These are phyloP conservation scores for Enteromius trimaculatus DNA, from an alignment of 2,797 vertebrate genomes.

Conservation along the genomic window DNA sequence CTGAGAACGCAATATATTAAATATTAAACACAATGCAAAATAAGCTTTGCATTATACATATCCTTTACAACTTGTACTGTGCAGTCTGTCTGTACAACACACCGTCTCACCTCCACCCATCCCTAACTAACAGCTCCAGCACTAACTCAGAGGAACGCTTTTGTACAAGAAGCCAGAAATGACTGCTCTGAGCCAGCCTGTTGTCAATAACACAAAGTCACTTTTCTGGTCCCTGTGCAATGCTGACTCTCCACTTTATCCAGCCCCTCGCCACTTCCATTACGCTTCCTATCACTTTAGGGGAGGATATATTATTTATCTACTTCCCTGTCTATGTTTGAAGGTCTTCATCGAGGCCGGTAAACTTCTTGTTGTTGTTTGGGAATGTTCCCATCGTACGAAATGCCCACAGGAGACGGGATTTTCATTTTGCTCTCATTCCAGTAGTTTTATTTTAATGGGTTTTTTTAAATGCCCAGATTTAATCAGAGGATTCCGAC, in stretches of 20 bases:
- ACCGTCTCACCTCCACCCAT: neutral
- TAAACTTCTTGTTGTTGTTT: conserved; percentile 34
- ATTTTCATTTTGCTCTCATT: conserved; percentile 19
- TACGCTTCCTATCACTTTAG: conserved; percentile 55
- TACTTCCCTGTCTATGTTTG: conserved; percentile 51
- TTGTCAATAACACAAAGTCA: conserved; percentile 40
- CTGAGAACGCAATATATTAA: too few relatives aligned
- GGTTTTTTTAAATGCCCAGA: conserved; percentile 17
- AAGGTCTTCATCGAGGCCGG: conserved; percentile 30
- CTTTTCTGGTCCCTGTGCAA: conserved; percentile 43
- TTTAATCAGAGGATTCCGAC: conserved; percentile 43
- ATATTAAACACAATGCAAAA: neutral
- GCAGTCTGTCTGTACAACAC: neutral
- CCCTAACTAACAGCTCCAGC: neutral
- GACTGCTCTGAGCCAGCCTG: conserved; percentile 4
- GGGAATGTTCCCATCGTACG: neutral
- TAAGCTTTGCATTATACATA: neutral
- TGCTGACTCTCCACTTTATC: conserved; percentile 55
- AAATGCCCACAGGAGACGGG: neutral
- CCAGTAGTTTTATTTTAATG: conserved; percentile 28
- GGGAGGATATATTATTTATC: conserved; percentile 62
- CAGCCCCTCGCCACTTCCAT: conserved; percentile 57
- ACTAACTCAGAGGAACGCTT: conserved; percentile 4
- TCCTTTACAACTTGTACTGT: neutral
- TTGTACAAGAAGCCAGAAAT: conserved; percentile 20